Evolutionary conservation across 2,797 vertebrate genomes (phyloP).

Genomic region (Oreortyx pictus): DNA sequence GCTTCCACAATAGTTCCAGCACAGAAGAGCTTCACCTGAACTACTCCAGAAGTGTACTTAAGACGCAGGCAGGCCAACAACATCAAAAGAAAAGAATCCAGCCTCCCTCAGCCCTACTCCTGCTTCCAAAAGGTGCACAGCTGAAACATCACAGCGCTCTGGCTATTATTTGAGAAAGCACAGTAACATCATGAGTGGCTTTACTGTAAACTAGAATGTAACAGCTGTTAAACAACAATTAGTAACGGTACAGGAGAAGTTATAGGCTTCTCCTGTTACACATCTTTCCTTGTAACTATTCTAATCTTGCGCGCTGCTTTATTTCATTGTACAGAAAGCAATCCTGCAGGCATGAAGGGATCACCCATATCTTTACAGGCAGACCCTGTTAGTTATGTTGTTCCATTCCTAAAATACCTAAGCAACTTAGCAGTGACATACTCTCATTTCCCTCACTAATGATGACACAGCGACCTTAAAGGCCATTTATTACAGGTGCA

Average conservation of each 20-base stretch:
- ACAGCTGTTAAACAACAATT: constrained; percentile 27
- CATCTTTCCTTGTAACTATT: neutral
- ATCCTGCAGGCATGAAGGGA: neutral
- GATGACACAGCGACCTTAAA: neutral
- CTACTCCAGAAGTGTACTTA: neutral
- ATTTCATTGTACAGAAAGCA: neutral
- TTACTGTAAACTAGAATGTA: neutral
- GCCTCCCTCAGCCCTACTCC: neutral
- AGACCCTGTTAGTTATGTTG: neutral
- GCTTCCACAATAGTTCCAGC: neutral
- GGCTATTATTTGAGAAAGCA: neutral
- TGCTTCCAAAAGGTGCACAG: neutral
- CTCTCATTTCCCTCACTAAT: neutral
- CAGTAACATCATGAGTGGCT: neutral
- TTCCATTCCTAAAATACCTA: neutral
- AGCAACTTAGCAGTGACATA: neutral
- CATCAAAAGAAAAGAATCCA: neutral
- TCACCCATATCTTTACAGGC: neutral
- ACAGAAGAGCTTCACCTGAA: neutral
- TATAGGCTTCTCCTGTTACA: neutral
- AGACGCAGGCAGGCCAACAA: neutral
- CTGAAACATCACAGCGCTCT: neutral
- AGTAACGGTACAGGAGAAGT: neutral
- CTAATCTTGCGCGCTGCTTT: neutral
- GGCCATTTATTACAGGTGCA: neutral